Base-by-base conservation (phyloP, 2,113 vertebrate species). In the Pteronura brasiliensis region DNA sequence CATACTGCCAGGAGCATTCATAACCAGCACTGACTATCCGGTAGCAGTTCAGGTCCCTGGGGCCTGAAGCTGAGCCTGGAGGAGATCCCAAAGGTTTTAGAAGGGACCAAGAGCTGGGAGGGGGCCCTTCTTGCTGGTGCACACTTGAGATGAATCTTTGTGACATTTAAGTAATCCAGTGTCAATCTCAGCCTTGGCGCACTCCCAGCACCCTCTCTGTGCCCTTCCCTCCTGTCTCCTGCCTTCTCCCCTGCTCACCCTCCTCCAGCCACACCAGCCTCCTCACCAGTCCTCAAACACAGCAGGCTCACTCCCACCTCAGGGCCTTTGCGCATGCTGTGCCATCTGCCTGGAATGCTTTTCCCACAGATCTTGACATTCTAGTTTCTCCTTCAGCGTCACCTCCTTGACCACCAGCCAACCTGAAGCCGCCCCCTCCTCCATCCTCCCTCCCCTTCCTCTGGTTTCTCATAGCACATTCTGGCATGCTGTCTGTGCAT, bases 11-110 rank as follows among this genome's bases (percentile, higher is more conserved):
- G 88, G 96, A 94, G 3, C 98, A 98, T 52, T 97, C 87, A 0
- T 97, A 98, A 17, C 7, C 21, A 0, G 10, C 25, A 0, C 6
- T 2, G 4, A 96, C 96, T 0, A 42, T 34, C n/a, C 89, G 98
- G 95, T 98, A 99, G 96, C 99, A 99, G 42, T 77, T 95, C 47
- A 99, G 59, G 11, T 90, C 4, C 27, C 39, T 95, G 0, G 97
- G 95, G 4, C 96, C 94, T 0, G 13, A 0, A 4, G 13, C 0
- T 0, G 59, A 18, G 80, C 61, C 98, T 98, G 87, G 0, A 12
- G 87, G 61, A 79, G 69, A 92, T 7, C 39, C 67, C 17, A 49
- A 8, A 36, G 17, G 31, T 80, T 61, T 71, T 36, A 76, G 79
- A 39, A 52, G 3, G 49, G 44, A 27, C 11, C 57, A 25, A 39